Percentiles rank a stretch among this genome's conserved stretches.
Evolutionary conservation across 2,888 invertebrate genomes (phyloP).

Genomic region (Keiferia lycopersicella): DNA sequence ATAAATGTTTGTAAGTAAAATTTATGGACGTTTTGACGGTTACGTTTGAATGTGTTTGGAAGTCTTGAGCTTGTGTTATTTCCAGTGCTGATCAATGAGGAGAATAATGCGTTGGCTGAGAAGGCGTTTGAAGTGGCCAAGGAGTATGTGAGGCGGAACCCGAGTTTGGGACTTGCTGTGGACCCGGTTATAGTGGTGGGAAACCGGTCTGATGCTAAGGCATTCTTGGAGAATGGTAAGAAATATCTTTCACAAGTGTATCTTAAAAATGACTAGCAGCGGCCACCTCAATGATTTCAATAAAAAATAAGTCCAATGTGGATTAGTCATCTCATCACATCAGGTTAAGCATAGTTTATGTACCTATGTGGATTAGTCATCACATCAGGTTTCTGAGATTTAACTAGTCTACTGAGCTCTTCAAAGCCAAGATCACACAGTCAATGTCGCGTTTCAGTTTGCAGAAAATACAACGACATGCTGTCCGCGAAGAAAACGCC

Average conservation of each 20-base stretch:
- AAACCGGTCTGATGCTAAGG: constrained; percentile 87
- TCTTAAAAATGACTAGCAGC: not conserved
- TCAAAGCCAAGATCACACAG: not conserved
- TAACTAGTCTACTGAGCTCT: not conserved
- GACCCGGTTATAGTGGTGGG: constrained; percentile 84
- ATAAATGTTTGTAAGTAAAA: constrained; percentile 86
- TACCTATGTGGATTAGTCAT: not conserved
- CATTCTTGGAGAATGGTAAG: constrained; percentile 86
- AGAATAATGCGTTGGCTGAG: constrained; percentile 86
- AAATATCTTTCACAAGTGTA: not conserved
- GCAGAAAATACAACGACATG: constrained; percentile 86
- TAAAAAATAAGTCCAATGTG: not conserved
- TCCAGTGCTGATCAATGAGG: constrained; percentile 88
- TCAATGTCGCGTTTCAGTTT: constrained; percentile 77
- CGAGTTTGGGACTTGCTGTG: constrained; percentile 83
- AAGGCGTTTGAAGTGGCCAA: constrained; percentile 86
- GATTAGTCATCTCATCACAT: no score
- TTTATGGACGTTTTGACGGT: constrained; percentile 21
- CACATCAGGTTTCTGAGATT: not conserved
- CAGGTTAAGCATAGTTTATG: not conserved
- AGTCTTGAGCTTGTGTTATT: constrained; percentile 32
- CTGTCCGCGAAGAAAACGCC: constrained; percentile 84
- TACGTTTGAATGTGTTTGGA: constrained; percentile 14
- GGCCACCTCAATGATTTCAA: not conserved
- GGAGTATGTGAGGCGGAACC: constrained; percentile 86